Evolutionary conservation across 2,113 vertebrate species (phyloP).

Genomic region (Delphinus delphis): DNA sequence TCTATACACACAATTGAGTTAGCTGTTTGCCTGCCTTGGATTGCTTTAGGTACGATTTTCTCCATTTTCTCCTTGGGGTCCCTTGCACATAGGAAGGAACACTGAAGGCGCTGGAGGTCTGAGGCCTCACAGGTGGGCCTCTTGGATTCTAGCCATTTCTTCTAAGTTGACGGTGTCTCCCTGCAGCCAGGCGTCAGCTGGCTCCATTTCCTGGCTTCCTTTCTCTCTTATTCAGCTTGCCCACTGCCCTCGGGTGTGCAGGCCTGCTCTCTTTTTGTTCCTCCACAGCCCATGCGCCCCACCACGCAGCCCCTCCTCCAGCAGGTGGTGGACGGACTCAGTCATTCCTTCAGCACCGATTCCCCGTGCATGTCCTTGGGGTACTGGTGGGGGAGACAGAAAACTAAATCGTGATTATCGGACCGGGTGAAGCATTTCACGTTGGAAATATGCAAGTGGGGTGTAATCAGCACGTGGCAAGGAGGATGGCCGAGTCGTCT

Average conservation of each 20-base stretch:
- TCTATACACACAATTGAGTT: not conserved
- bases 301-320: accelerated
- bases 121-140: not conserved
- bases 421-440: not conserved
- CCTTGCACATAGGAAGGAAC: not conserved
- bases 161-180: not conserved
- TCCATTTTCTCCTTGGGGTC: too few species aligned
- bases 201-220: not conserved
- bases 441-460: not conserved
- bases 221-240: not conserved
- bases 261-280: not conserved
- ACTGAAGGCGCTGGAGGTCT: not conserved
- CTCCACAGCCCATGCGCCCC: not conserved
- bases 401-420: accelerated
- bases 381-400: not conserved
- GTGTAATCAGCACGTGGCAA: not conserved
- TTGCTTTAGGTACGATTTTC: not conserved
- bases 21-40: not conserved
- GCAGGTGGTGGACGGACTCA: not conserved
- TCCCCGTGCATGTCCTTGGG: accelerated
- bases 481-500: accelerated
- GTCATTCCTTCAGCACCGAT: accelerated
- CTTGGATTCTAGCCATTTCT: not conserved
- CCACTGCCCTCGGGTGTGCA: not conserved
- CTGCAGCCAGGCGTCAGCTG: accelerated